These are phyloP conservation scores for Tautogolabrus adspersus DNA, from an alignment of 2,113 vertebrate genomes.

Conservation along the genomic window DNA sequence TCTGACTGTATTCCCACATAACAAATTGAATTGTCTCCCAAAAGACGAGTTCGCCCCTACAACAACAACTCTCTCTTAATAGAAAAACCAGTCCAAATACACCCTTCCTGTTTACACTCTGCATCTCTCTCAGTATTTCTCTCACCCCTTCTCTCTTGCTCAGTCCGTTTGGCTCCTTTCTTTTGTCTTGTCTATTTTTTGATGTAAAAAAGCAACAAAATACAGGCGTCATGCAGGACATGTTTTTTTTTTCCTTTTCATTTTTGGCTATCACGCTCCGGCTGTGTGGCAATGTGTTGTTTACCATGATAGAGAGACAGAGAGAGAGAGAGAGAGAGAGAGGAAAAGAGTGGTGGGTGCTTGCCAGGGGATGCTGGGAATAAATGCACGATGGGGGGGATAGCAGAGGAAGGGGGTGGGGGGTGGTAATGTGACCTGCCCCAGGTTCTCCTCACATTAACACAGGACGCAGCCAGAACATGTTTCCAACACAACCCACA, in stretches of 20 bases:
- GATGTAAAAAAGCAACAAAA: conserved; percentile 79
- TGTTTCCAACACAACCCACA: conserved; percentile 81
- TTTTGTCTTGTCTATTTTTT: conserved; percentile 81
- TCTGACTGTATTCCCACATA: conserved; percentile 64
- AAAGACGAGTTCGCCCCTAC: conserved; percentile 68
- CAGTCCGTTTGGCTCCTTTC: conserved; percentile 70
- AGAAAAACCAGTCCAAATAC: conserved; percentile 77
- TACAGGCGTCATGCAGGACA: conserved; percentile 76
- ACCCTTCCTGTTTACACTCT: conserved; percentile 78
- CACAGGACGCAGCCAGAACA: conserved; percentile 81
- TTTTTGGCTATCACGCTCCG: conserved; percentile 81
- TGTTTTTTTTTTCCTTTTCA: conserved; percentile 66
- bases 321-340: conserved; percentile 31
- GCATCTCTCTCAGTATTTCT: conserved; percentile 42
- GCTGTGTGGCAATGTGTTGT: conserved; percentile 89
- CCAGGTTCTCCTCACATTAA: conserved; percentile 87
- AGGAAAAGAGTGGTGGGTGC: conserved; percentile 54
- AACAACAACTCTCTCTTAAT: conserved; percentile 73
- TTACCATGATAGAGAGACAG: conserved; percentile 81
- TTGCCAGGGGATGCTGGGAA: conserved; percentile 81
- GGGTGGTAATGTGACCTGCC: conserved; percentile 84
- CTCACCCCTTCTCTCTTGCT: conserved; percentile 49
- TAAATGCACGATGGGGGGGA: conserved; percentile 74
- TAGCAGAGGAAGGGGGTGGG: conserved; percentile 42
- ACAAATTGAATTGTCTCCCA: conserved; percentile 64